phyloP scores from a whole-genome alignment of 2,888 invertebrate species.

The Erebia epiphron region DNA sequence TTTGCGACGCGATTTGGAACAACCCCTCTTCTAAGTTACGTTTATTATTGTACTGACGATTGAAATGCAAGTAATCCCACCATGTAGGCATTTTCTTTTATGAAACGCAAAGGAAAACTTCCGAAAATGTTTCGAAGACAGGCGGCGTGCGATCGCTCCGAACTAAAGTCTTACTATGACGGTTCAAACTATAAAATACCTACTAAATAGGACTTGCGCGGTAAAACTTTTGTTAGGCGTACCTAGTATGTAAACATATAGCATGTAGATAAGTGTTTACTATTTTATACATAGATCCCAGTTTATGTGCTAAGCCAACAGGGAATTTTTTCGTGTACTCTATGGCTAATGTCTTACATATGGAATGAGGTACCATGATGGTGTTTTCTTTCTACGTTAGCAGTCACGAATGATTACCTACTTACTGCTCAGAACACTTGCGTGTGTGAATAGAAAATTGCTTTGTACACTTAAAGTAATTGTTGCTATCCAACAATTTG shows the following conservation, averaged over 20 bases:
- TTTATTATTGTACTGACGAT: constrained; percentile 78
- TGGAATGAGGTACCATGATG: neutral
- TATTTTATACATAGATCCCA: constrained; percentile 22
- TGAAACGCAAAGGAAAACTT: constrained; percentile 50
- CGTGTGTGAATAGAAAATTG: constrained; percentile 25
- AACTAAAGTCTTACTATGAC: constrained; percentile 51
- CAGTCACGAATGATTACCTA: constrained; percentile 17
- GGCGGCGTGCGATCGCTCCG: constrained; percentile 50
- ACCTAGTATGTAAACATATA: constrained; percentile 25
- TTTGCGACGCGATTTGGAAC: constrained; percentile 90
- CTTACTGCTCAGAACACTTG: constrained; percentile 19
- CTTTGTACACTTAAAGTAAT: constrained; percentile 25
- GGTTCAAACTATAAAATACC: constrained; percentile 21
- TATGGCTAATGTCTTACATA: constrained; percentile 13
- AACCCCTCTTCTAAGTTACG: constrained; percentile 89
- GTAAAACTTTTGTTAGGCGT: constrained; percentile 53
- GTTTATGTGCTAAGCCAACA: constrained; percentile 1
- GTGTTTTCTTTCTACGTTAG: constrained; percentile 9
- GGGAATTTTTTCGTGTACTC: constrained; percentile 24
- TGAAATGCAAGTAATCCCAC: constrained; percentile 84
- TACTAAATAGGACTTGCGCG: constrained; percentile 65
- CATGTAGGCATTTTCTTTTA: constrained; percentile 82
- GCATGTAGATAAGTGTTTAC: constrained; percentile 24
- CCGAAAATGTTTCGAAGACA: constrained; percentile 42
- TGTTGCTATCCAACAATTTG: constrained; percentile 28